Evolutionary conservation across 1,140 invertebrate genomes (phyloP).

Genomic region (Camponotus pennsylvanicus): DNA sequence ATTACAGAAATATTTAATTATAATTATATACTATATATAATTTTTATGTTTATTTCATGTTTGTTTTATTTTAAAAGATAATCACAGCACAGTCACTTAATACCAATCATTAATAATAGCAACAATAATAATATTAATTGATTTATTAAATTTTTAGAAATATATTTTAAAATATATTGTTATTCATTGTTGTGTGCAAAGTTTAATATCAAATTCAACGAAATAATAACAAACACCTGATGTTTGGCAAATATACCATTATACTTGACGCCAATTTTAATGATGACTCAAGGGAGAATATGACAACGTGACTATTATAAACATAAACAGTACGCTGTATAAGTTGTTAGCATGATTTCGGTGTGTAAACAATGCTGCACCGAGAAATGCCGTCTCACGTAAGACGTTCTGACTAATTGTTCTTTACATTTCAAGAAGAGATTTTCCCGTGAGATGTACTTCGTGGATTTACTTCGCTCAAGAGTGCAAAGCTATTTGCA

Average conservation of each 20-base stretch:
- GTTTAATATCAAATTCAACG: neutral
- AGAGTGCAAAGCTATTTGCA: neutral
- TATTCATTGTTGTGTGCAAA: neutral
- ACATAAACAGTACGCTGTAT: neutral
- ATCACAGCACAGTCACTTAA: neutral
- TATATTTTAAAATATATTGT: neutral
- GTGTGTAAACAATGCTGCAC: neutral
- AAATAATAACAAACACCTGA: neutral
- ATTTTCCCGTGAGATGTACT: neutral
- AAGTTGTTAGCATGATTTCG: neutral
- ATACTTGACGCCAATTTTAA: neutral
- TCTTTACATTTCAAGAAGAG: neutral
- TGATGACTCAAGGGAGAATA: neutral
- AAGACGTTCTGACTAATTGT: slow-evolving; percentile 33
- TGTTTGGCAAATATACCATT: neutral
- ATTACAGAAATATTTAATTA: neutral
- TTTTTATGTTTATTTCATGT: too few species aligned
- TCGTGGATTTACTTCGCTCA: neutral
- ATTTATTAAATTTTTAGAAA: neutral
- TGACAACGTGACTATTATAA: neutral
- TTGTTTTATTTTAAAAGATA: neutral
- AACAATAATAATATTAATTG: neutral
- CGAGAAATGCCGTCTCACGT: neutral
- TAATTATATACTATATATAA: too few species aligned
- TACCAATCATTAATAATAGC: neutral